Evolutionary conservation across 2,113 vertebrate genomes (phyloP), one percentile per base, ranked within the genome.

Genomic region (Chionodraco myersi): DNA sequence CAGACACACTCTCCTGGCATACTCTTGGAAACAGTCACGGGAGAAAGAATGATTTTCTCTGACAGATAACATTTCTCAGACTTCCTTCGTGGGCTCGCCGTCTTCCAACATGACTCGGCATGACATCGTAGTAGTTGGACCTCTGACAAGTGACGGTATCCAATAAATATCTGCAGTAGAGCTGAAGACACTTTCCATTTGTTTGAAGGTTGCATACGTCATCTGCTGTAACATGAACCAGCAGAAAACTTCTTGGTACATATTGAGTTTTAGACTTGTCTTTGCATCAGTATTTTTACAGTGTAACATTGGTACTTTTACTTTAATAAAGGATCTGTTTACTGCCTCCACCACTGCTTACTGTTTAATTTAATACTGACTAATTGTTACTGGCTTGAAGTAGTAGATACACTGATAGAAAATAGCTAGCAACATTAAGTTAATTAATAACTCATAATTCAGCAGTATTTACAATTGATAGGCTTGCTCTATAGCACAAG

Each of bases 81-180:
- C 11, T 47, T 53, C 57, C 48, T 56, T 23, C 18, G 48, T 61
- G 21, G 49, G 12, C 10, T 21, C 1, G 5, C 23, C 8, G 18
- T 26, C 72, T 5, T 47, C 53, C 21, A 57, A 48, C 51, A 65
- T 34, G 72, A 65, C 23, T 52, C 23, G 26, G 21, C 45, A 61
- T 64, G 36, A 48, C 60, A 56, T 2, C 3, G 13, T 3, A 30
- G 54, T 23, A 54, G 14, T 56, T n/a, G 36, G 23, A n/a, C 12
- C 11, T 21, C n/a, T 68, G n/a, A 76, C 64, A 68, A 30, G n/a
- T 59, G 64, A 60, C 18, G 41, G 13, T 60, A 13, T 68, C 14
- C n/a, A 10, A 10, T 21, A 41, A 21, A 67, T 23, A 51, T 49
- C n/a, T 41, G 30, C 0, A 1, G 11, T 21, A 75, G 8, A 23